Conservation (phyloP, 2,797 vertebrate species). For the Parauchenoglanis punctatus region DNA sequence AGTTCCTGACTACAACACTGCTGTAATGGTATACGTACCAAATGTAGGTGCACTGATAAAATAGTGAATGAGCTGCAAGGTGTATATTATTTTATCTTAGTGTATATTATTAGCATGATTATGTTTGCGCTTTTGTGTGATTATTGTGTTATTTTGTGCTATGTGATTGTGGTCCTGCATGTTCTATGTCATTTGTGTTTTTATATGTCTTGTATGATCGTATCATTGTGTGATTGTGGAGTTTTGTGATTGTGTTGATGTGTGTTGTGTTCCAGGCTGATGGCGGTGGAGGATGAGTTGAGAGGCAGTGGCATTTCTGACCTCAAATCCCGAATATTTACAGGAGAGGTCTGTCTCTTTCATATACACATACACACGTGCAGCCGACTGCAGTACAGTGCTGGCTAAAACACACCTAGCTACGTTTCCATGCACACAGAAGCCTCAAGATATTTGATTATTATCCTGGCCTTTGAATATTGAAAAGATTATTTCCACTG, state of each 20-base stretch:
- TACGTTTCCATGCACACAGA: slow-evolving; percentile 38
- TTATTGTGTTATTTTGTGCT: neutral
- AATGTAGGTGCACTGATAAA: slow-evolving; percentile 12
- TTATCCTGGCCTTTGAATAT: neutral
- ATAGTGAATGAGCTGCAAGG: neutral
- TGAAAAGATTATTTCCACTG: neutral
- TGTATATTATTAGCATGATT: slow-evolving; percentile 5
- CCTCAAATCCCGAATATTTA: slow-evolving; percentile 95
- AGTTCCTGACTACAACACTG: neutral
- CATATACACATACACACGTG: slow-evolving; percentile 30
- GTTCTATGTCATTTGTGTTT: slow-evolving; percentile 13
- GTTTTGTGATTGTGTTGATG: slow-evolving; percentile 68
- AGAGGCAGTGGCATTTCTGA: slow-evolving; percentile 90
- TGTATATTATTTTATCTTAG: neutral
- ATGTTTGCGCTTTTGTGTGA: slow-evolving; percentile 4
- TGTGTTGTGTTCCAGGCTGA: slow-evolving; percentile 85
- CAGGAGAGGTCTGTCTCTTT: slow-evolving; percentile 86
- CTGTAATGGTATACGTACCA: neutral
- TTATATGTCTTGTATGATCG: slow-evolving; percentile 23
- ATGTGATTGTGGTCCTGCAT: slow-evolving; percentile 1
- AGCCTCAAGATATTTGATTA: neutral
- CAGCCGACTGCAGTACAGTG: slow-evolving; percentile 14
- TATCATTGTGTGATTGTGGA: slow-evolving; percentile 38
- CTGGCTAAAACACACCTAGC: slow-evolving; percentile 15
- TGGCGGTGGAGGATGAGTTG: slow-evolving; percentile 98